Percentiles rank a stretch among this genome's conserved stretches.
These are phyloP conservation scores for Automeris io DNA, from an alignment of 2,888 invertebrate genomes.

Conservation along the genomic window DNA sequence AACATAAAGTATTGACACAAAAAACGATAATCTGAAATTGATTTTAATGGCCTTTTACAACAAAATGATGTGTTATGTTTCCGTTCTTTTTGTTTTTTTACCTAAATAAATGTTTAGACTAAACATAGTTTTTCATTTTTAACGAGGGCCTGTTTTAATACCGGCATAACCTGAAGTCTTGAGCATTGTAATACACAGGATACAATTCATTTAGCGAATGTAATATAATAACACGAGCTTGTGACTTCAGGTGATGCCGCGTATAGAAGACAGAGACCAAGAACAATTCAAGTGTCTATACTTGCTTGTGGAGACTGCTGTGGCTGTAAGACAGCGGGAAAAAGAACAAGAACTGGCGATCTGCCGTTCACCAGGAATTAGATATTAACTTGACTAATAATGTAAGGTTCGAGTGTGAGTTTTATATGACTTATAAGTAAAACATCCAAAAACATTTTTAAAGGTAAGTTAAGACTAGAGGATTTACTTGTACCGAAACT, in stretches of 20 bases:
- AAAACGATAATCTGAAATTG: no score
- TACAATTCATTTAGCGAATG: slow-evolving; percentile 7
- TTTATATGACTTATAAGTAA: no score
- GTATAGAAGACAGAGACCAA: slow-evolving; percentile 27
- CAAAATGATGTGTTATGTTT: slow-evolving; percentile 29
- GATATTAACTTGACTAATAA: no score
- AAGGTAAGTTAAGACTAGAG: no score
- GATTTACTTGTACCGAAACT: no score
- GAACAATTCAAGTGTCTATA: slow-evolving; percentile 61
- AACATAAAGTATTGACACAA: no score
- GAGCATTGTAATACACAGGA: slow-evolving; percentile 11
- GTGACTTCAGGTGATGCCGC: slow-evolving; percentile 55
- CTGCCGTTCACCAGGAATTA: background rate
- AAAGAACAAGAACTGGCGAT: slow-evolving; percentile 33
- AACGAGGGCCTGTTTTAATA: slow-evolving; percentile 46
- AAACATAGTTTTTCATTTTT: slow-evolving; percentile 27
- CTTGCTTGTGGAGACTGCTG: slow-evolving; percentile 58
- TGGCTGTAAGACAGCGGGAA: slow-evolving; percentile 58
- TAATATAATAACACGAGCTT: slow-evolving; percentile 13
- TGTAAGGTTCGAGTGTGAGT: no score
- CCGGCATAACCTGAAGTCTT: slow-evolving; percentile 59
- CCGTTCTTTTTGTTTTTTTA: slow-evolving; percentile 31
- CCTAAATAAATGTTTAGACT: slow-evolving; percentile 42
- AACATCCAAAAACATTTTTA: no score
- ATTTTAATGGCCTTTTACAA: slow-evolving; percentile 19